Evolutionary conservation across 23 tunicate species (phyloP).

Genomic region (Clavelina lepadiformis): DNA sequence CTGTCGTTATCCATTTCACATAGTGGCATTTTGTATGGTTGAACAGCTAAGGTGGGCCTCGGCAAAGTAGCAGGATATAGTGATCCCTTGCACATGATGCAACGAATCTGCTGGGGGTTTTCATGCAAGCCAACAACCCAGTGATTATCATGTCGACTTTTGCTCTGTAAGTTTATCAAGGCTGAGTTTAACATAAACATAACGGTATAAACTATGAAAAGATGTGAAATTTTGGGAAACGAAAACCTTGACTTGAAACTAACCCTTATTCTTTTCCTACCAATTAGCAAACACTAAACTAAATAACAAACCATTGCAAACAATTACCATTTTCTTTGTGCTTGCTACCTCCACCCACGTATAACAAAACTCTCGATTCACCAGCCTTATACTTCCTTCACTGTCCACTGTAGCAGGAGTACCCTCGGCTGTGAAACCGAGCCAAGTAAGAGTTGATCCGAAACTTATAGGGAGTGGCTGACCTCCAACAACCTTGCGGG

Average conservation of each 20-base stretch:
- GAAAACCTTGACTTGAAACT: not conserved
- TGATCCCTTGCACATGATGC: conserved; percentile 72
- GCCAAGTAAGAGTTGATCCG: conserved; percentile 69
- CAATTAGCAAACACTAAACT: not conserved
- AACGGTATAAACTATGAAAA: not conserved
- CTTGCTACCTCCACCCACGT: conserved; percentile 60
- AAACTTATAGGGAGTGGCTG: conserved; percentile 50
- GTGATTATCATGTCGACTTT: conserved; percentile 71
- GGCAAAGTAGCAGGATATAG: conserved; percentile 76
- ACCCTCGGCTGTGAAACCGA: conserved; percentile 95
- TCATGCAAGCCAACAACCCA: conserved; percentile 89
- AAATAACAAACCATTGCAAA: not conserved
- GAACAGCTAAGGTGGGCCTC: conserved; percentile 52
- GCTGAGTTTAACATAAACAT: not conserved
- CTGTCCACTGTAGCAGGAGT: conserved; percentile 80
- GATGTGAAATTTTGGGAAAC: not conserved
- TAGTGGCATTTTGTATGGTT: conserved; percentile 44
- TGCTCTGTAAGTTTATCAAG: conserved; percentile 29
- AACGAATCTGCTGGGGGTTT: conserved; percentile 80
- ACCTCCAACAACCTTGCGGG: conserved; percentile 50
- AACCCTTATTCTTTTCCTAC: not conserved
- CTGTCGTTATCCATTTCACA: conserved; percentile 68
- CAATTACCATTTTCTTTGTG: conserved; percentile 45
- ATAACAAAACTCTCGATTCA: conserved; percentile 65
- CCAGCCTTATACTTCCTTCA: conserved; percentile 65